Conservation (phyloP, 2,888 invertebrate species). For the Elaeidobius kamerunicus region DNA sequence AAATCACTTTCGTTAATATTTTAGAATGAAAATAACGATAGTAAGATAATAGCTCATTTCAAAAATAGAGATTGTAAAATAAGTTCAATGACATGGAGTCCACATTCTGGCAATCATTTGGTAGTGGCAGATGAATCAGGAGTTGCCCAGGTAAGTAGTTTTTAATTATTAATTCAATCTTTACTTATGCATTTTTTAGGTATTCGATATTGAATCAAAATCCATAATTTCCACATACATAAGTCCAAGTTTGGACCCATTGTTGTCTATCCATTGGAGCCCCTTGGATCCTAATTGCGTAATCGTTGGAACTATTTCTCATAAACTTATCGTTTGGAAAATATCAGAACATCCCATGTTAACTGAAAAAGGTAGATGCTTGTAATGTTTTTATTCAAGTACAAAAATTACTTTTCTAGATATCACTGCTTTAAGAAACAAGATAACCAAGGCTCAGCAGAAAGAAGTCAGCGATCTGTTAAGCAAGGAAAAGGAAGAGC, state of each 20-base stretch:
- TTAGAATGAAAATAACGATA: slow-evolving; percentile 19
- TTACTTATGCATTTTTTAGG: slow-evolving; percentile 46
- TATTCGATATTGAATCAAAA: slow-evolving; percentile 61
- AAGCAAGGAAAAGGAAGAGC: slow-evolving; percentile 17
- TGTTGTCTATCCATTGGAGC: slow-evolving; percentile 63
- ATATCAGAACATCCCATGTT: slow-evolving; percentile 50
- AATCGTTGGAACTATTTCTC: slow-evolving; percentile 66
- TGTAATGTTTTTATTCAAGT: no score
- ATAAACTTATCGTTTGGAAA: slow-evolving; percentile 64
- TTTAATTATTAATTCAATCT: background rate
- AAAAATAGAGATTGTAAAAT: slow-evolving; percentile 29
- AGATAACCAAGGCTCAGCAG: slow-evolving; percentile 2
- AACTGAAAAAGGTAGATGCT: slow-evolving; percentile 42
- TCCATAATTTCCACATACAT: slow-evolving; percentile 58
- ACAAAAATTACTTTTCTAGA: no score
- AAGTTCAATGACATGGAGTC: slow-evolving; percentile 41
- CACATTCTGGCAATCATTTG: slow-evolving; percentile 47
- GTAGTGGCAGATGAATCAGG: slow-evolving; percentile 68
- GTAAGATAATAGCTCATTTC: slow-evolving; percentile 30
- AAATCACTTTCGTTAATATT: no score
- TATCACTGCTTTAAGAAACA: no score
- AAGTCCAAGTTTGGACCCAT: slow-evolving; percentile 55
- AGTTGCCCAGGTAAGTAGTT: slow-evolving; percentile 59
- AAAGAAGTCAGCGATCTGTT: slow-evolving; percentile 6
- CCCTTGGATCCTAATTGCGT: slow-evolving; percentile 58